These are phyloP conservation scores for Sapayoa aenigma DNA, from an alignment of 2,113 vertebrate species.

Conservation along the genomic window DNA sequence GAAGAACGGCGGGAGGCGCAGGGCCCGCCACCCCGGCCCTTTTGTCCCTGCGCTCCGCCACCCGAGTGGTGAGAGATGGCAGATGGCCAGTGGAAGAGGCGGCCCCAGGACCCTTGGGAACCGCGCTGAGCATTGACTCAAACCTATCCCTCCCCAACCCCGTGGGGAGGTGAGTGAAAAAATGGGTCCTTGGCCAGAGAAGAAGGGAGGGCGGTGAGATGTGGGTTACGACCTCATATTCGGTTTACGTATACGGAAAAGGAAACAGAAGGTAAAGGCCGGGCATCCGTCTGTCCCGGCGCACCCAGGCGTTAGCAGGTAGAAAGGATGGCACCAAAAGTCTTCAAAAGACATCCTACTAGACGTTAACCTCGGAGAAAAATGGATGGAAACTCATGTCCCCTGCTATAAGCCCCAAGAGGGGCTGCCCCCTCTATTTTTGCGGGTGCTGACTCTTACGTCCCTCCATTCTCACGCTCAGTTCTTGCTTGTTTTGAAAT, in stretches of 20 bases:
- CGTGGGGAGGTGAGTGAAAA: background rate
- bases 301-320: background rate
- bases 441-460: background rate
- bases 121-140: background rate
- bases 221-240: background rate
- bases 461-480: background rate
- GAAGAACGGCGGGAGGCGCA: background rate
- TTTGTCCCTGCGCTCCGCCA: background rate
- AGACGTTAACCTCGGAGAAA: background rate
- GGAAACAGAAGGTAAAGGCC: background rate
- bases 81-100: constrained; percentile 14
- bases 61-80: background rate
- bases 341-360: background rate
- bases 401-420: background rate
- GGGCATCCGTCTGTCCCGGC: background rate
- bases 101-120: background rate
- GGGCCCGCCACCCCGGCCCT: background rate
- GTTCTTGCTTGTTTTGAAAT: background rate
- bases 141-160: background rate
- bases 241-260: background rate
- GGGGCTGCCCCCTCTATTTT: background rate
- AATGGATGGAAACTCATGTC: background rate
- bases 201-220: background rate
- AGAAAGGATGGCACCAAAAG: background rate
- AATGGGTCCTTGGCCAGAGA: background rate